Percentiles rank a stretch among this genome's conserved stretches.
phyloP scores from a whole-genome alignment of 2,888 invertebrate genomes.

The Eupithecia dodoneata region DNA sequence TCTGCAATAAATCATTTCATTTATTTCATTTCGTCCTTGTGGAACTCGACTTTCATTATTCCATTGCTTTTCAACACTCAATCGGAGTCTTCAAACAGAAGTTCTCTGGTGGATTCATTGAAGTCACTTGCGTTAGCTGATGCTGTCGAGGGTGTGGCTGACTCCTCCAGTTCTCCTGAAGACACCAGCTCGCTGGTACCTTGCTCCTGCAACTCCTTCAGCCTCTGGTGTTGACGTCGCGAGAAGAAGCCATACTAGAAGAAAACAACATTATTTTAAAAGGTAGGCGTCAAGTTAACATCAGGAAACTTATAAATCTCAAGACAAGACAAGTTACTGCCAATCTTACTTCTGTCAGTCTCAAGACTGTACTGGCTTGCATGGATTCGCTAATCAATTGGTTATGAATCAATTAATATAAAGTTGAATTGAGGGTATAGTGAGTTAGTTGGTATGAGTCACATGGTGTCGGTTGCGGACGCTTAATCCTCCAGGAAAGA shows the following conservation, averaged over 20 bases:
- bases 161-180: slow-evolving; percentile 17
- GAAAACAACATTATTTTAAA: not conserved
- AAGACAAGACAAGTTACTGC: too few species aligned
- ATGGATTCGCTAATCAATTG: too few species aligned
- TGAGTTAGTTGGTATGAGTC: too few species aligned
- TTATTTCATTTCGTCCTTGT: too few species aligned
- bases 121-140: slow-evolving; percentile 8
- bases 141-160: slow-evolving; percentile 17
- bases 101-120: slow-evolving; percentile 40
- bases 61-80: slow-evolving; percentile 3
- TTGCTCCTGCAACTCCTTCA: slow-evolving; percentile 61
- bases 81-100: slow-evolving; percentile 42
- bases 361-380: too few species aligned
- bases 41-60: too few species aligned
- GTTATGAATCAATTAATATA: too few species aligned
- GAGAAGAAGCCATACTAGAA: slow-evolving; percentile 71
- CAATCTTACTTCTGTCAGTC: too few species aligned
- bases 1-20: too few species aligned
- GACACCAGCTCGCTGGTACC: not conserved
- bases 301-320: not conserved
- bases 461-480: too few species aligned
- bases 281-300: not conserved
- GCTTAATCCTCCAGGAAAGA: not conserved
- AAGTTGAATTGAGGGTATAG: too few species aligned
- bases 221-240: slow-evolving; percentile 56